Evolutionary conservation across 2,113 vertebrate species (phyloP).

Genomic region (Haplotaxodon microlepis): DNA sequence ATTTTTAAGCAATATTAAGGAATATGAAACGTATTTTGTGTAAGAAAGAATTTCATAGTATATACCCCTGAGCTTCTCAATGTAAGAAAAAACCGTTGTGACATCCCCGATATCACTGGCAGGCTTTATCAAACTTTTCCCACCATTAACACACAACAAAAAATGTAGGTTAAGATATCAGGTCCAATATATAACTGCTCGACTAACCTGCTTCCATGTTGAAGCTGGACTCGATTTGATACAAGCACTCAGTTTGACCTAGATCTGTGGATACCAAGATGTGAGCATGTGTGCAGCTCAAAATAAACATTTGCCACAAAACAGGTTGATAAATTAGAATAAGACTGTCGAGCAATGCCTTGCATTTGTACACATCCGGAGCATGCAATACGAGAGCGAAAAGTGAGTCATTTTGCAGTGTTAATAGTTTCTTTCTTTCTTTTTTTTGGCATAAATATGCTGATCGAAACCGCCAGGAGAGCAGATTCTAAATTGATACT

Average conservation of each 20-base stretch:
- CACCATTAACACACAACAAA: not conserved
- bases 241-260: conserved; percentile 29
- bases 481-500: conserved; percentile 20
- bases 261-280: conserved; percentile 13
- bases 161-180: conserved; percentile 40
- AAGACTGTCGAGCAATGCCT: not conserved
- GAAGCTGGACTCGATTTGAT: not conserved
- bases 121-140: not conserved
- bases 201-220: conserved; percentile 39
- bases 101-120: not conserved
- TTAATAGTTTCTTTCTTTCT: not conserved
- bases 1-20: not conserved
- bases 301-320: not conserved
- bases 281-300: not conserved
- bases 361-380: conserved; percentile 10
- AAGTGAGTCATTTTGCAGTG: conserved; percentile 13
- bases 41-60: not conserved
- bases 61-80: not conserved
- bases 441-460: not conserved
- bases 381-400: not conserved
- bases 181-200: conserved; percentile 36
- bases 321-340: not conserved
- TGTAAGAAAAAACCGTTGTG: not conserved
- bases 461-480: conserved; percentile 9
- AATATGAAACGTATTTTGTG: not conserved